Evolutionary conservation across 1,140 invertebrate species (phyloP), one percentile per base, ranked within the genome.

Genomic region (Nomia melanderi): DNA sequence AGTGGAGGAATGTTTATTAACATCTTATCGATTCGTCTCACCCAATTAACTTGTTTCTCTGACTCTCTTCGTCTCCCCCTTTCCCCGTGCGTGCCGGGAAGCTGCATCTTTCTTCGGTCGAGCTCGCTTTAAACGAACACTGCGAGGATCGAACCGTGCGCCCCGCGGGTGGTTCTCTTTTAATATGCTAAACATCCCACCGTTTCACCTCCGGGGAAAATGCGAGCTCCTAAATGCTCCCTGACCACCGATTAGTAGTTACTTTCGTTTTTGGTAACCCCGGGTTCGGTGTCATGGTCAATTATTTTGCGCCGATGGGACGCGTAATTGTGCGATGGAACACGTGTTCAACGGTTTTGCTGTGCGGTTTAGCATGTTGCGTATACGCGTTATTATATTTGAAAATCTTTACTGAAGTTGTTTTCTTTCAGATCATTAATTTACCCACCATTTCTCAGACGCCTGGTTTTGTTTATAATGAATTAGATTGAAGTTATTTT

Each of bases 121-220:
- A 83, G 54, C 47, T 79, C n/a, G 62, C 33, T 23, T 74, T 57
- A 81, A 72, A 41, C 66, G 82, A 84, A 73, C 67, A 78, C 64
- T 86, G 76, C 82, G 79, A n/a, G n/a, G n/a, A n/a, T 65, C 73
- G 59, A 59, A 62, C 70, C 60, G 41, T 27, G 36, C n/a, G 59
- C 78, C 77, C 86, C 67, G 86, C 72, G 74, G 83, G 75, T 66
- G 66, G 80, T 12, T 85, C 84, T 85, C 84, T 86, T 90, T 90
- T 90, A 91, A 86, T 90, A 91, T 91, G 89, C 85, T 86, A 90
- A 91, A 86, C 86, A 86, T 65, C 75, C 73, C 79, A 67, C 56
- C 65, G 81, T 69, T 81, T 72, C 65, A 79, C 72, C 78, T 77
- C 65, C 23, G 31, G 41, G 64, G 57, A 67, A 59, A 80, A 71